These are phyloP conservation scores for Eonycteris spelaea DNA, from an alignment of 2,113 vertebrate genomes.

Conservation along the genomic window DNA sequence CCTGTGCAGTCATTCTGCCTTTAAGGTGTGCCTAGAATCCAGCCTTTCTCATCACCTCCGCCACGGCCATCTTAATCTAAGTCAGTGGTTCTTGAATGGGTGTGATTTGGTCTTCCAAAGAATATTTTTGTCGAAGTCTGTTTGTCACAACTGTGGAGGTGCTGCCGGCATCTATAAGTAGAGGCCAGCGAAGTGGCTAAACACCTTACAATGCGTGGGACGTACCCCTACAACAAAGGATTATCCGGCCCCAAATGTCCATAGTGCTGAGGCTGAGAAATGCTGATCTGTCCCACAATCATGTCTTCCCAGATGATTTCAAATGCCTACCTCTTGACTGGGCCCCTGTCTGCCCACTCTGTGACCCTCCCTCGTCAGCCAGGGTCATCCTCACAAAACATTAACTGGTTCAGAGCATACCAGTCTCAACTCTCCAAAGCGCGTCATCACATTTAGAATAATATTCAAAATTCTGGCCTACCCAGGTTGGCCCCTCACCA, in stretches of 20 bases:
- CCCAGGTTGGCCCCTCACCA: rapidly evolving
- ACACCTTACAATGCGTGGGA: background rate
- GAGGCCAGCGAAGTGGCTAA: background rate
- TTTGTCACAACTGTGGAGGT: background rate
- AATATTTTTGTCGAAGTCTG: background rate
- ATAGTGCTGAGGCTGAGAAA: background rate
- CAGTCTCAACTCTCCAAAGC: background rate
- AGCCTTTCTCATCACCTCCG: background rate
- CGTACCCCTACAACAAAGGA: background rate
- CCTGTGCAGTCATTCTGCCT: background rate
- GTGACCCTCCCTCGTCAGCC: background rate
- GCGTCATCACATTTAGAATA: background rate
- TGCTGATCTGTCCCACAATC: background rate
- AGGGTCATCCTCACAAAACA: background rate
- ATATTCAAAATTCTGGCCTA: background rate
- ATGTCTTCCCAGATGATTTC: background rate
- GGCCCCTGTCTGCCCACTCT: background rate
- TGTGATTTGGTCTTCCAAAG: background rate
- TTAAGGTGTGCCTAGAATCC: background rate
- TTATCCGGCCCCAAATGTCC: background rate
- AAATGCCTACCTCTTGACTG: background rate
- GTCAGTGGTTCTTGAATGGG: background rate
- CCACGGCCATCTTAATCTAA: background rate
- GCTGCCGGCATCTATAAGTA: background rate
- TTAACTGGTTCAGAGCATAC: background rate